Evolutionary conservation across 2,888 invertebrate genomes (phyloP).

Genomic region (Scaptomyza caliginosa): DNA sequence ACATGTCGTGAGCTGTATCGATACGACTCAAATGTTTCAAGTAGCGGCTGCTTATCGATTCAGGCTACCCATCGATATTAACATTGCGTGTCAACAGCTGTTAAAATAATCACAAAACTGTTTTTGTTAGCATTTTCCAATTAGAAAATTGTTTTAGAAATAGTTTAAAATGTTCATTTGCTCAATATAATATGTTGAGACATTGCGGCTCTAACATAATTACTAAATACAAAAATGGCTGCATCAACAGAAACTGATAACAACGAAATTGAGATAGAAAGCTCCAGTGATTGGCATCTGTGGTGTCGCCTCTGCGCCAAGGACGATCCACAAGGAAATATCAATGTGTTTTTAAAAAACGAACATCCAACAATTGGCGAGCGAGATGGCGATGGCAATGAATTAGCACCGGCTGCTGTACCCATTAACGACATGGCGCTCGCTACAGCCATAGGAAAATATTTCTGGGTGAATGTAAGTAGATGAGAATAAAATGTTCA

Average conservation of each 20-base stretch:
- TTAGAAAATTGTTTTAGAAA: not conserved
- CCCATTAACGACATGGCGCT: constrained; percentile 49
- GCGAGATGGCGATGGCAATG: constrained; percentile 4
- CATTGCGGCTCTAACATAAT: not conserved
- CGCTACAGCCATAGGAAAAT: constrained; percentile 77
- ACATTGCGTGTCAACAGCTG: constrained; percentile 31
- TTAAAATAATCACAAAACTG: constrained; percentile 17
- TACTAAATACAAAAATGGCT: constrained; percentile 22
- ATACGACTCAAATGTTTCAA: not conserved
- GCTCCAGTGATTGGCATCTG: constrained; percentile 54
- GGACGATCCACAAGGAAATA: constrained; percentile 67
- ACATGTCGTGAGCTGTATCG: not conserved
- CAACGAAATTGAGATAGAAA: not conserved
- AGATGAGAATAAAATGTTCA: not conserved
- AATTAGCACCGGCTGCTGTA: not conserved
- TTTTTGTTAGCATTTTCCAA: constrained; percentile 21
- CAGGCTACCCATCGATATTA: not conserved
- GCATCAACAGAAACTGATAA: not conserved
- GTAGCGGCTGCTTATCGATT: not conserved
- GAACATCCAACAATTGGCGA: constrained; percentile 34
- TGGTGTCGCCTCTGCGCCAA: constrained; percentile 80
- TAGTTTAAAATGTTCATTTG: not conserved
- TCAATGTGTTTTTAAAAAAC: constrained; percentile 70
- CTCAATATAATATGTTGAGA: not conserved
- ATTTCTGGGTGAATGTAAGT: constrained; percentile 79